Conservation (phyloP, 2,797 vertebrate genomes). For the Xerus rutilus region DNA sequence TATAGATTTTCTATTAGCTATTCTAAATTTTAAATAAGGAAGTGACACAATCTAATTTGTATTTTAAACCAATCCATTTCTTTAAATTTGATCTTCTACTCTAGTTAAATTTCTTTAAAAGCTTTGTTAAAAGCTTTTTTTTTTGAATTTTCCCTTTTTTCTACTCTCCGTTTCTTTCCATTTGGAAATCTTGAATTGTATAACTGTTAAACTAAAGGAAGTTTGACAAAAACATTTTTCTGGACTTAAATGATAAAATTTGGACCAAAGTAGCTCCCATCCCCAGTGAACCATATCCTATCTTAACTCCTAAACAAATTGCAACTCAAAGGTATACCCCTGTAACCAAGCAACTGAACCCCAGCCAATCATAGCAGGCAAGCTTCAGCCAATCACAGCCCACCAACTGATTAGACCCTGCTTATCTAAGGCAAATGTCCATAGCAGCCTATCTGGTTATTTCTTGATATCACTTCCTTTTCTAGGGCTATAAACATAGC, state of each 20-base stretch:
- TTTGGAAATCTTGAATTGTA: slow-evolving; percentile 21
- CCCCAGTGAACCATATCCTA: not conserved
- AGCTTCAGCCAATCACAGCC: not conserved
- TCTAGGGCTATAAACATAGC: not conserved
- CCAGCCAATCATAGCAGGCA: not conserved
- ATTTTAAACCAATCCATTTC: not conserved
- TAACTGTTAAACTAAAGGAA: not conserved
- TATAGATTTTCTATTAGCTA: not conserved
- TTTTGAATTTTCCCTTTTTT: not conserved
- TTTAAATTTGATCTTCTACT: not conserved
- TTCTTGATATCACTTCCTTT: not conserved
- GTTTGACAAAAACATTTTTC: not conserved
- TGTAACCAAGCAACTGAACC: not conserved
- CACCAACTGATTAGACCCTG: not conserved
- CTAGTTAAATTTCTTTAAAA: not conserved
- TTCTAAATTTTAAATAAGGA: not conserved
- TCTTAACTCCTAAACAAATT: not conserved
- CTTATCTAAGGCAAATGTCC: not conserved
- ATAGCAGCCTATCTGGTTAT: too few relatives aligned
- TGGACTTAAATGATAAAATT: not conserved
- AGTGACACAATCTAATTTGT: not conserved
- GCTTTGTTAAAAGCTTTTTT: not conserved
- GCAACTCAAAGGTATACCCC: not conserved
- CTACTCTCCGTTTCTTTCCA: not conserved
- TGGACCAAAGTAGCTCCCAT: not conserved